A percentile compares a stretch with the other conserved stretches of the same genome.
Conservation (phyloP, 2,113 vertebrate species). For the Erythrolamprus reginae region DNA sequence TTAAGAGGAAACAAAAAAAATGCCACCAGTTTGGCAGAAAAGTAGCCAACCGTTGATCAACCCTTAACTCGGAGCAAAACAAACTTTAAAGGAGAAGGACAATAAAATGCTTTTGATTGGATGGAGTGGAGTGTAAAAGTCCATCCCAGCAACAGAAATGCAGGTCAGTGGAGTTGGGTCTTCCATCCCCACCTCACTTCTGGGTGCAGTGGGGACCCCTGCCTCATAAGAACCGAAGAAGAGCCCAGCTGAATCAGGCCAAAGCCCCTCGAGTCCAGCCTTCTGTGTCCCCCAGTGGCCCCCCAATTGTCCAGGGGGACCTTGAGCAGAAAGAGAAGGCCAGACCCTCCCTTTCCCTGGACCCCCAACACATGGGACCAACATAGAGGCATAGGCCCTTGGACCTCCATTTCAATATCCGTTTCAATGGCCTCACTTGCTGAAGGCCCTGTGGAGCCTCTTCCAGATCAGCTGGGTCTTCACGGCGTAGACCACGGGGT, state of each 20-base stretch:
- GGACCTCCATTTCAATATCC: no score
- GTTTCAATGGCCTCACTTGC: no score
- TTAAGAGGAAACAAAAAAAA: not conserved
- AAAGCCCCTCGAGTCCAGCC: no score
- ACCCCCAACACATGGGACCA: no score
- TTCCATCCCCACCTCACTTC: rapidly evolving
- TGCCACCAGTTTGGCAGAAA: not conserved
- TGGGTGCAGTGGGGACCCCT: not conserved
- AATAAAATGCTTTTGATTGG: not conserved
- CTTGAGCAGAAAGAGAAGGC: no score
- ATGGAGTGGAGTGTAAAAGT: not conserved
- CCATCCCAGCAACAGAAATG: not conserved
- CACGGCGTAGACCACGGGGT: slow-evolving; percentile 53
- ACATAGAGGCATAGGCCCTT: no score
- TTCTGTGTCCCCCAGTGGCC: no score
- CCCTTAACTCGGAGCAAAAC: not conserved
- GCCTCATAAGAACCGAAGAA: no score
- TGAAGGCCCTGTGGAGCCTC: not conserved
- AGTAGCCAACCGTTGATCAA: not conserved
- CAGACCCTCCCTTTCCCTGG: no score
- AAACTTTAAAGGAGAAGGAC: not conserved
- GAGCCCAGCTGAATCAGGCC: no score
- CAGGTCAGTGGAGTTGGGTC: rapidly evolving
- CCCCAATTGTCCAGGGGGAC: no score
- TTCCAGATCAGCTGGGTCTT: slow-evolving; percentile 42